Percentiles rank a stretch among this genome's conserved stretches.
phyloP scores from a whole-genome alignment of 2,888 invertebrate species.

The Mellilla xanthometata region DNA sequence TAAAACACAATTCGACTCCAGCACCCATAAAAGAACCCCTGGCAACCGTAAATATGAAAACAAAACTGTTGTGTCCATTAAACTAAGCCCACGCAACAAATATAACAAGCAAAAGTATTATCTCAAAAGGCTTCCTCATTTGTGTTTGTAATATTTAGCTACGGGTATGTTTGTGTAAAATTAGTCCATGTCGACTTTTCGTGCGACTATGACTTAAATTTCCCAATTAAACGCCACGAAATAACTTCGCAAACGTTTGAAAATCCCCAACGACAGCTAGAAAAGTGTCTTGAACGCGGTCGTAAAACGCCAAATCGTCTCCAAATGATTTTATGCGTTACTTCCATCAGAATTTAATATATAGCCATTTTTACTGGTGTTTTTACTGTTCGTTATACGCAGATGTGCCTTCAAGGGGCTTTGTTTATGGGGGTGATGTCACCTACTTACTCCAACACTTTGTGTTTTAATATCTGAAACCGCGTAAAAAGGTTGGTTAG shows the following conservation, averaged over 20 bases:
- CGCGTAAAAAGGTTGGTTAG: background rate
- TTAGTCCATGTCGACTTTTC: background rate
- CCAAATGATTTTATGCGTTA: conserved; percentile 30
- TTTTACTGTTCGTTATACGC: conserved; percentile 20
- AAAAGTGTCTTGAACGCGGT: conserved; percentile 8
- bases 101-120: background rate
- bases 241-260: background rate
- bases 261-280: conserved; percentile 1
- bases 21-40: conserved; percentile 2
- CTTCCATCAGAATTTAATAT: conserved; percentile 32
- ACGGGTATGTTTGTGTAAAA: background rate
- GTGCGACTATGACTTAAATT: background rate
- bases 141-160: background rate
- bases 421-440: conserved; percentile 10
- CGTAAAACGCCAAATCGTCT: conserved; percentile 24
- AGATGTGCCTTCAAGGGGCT: conserved; percentile 9
- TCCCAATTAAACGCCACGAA: background rate
- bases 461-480: conserved; percentile 1
- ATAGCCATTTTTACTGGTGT: conserved; percentile 26
- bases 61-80: conserved; percentile 4
- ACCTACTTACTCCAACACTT: background rate
- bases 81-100: background rate
- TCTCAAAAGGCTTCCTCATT: background rate
- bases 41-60: conserved; percentile 2
- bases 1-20: conserved; percentile 3